These are phyloP conservation scores for Thymallus thymallus DNA, from an alignment of 2,113 vertebrate species.

Conservation along the genomic window DNA sequence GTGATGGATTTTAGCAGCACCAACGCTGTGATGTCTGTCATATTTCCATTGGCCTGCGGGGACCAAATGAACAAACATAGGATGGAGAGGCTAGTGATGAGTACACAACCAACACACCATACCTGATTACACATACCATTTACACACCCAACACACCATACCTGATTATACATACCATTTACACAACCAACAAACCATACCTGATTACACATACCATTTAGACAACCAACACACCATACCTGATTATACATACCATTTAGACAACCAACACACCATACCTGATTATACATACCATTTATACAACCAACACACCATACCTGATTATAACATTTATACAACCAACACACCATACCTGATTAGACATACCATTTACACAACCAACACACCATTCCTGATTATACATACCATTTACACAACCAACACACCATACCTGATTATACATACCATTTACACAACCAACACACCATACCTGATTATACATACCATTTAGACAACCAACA, in stretches of 20 bases:
- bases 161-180: not conserved
- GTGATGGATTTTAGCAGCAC: too few relatives aligned
- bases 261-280: too few relatives aligned
- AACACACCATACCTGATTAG: not conserved
- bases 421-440: too few relatives aligned
- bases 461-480: not conserved
- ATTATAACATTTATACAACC: too few relatives aligned
- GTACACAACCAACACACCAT: too few relatives aligned
- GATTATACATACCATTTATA: too few relatives aligned
- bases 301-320: not conserved
- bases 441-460: not conserved
- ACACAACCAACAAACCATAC: not conserved
- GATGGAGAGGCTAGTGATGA: too few relatives aligned
- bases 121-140: too few relatives aligned
- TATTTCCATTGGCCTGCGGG: too few relatives aligned
- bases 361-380: conserved; percentile 7
- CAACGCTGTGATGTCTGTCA: too few relatives aligned
- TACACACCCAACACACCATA: not conserved
- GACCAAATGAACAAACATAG: too few relatives aligned
- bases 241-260: not conserved
- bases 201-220: conserved; percentile 2
- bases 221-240: not conserved
- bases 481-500: not conserved
- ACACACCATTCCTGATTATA: not conserved
- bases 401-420: too few relatives aligned